Evolutionary conservation across 2,113 vertebrate genomes (phyloP).

Genomic region (Myanophis thanlyinensis): DNA sequence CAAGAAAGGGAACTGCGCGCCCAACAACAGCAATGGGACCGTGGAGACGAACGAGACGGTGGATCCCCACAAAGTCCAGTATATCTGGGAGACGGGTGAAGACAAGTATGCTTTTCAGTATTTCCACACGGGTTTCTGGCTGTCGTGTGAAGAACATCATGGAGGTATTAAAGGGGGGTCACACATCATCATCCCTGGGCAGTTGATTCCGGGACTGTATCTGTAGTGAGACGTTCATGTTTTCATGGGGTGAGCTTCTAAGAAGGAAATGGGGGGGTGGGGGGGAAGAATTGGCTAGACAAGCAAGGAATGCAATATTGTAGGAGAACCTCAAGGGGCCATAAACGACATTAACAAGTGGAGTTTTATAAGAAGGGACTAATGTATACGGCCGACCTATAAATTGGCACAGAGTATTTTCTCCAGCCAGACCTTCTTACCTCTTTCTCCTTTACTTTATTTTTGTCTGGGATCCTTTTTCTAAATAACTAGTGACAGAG

Average conservation of each 20-base stretch:
- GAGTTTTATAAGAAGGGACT: neutral
- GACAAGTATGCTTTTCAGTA: slow-evolving; percentile 82
- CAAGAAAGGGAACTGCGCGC: slow-evolving; percentile 79
- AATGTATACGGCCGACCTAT: neutral
- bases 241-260: neutral
- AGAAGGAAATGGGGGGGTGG: neutral
- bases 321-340: neutral
- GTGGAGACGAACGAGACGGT: slow-evolving; percentile 68
- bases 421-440: neutral
- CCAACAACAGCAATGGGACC: slow-evolving; percentile 70
- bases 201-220: neutral
- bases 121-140: slow-evolving; percentile 85
- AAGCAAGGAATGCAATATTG: neutral
- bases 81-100: slow-evolving; percentile 84
- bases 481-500: neutral
- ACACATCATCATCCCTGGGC: no score
- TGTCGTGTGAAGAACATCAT: slow-evolving; percentile 79
- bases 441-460: neutral
- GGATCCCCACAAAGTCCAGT: slow-evolving; percentile 76
- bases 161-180: slow-evolving; percentile 65
- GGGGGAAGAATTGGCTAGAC: no score
- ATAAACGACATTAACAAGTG: neutral
- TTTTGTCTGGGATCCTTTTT: neutral
- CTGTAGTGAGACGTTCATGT: neutral
- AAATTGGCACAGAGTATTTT: no score